Percentiles rank a stretch among this genome's conserved stretches.
These are phyloP conservation scores for Tenthredo amoena DNA, from an alignment of 2,888 invertebrate genomes.

Conservation along the genomic window DNA sequence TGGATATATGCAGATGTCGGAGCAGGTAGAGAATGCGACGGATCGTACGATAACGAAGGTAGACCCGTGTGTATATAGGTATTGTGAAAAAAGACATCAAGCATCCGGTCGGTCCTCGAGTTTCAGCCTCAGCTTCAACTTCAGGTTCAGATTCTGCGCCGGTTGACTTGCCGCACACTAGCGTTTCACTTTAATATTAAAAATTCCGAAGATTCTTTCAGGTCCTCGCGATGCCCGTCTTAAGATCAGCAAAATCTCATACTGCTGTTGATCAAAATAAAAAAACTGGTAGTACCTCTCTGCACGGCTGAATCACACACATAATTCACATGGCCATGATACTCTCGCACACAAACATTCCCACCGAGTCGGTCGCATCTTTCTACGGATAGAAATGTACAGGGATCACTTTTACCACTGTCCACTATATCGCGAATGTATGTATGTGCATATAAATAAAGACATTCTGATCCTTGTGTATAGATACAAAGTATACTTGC, in stretches of 20 bases:
- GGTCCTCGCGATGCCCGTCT: constrained; percentile 33
- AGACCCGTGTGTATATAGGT: not conserved
- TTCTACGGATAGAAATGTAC: not conserved
- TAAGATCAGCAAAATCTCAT: constrained; percentile 33
- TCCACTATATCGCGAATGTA: not conserved
- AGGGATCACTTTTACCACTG: not conserved
- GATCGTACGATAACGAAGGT: not conserved
- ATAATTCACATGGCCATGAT: not conserved
- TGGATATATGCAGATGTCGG: not conserved
- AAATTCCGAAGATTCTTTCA: constrained; percentile 31
- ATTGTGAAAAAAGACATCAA: not conserved
- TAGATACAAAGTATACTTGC: no score
- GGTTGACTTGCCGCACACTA: not conserved
- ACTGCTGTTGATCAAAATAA: constrained; percentile 23
- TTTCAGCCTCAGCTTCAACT: not conserved
- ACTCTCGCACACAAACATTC: not conserved
- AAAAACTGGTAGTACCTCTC: constrained; percentile 30
- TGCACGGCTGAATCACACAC: not conserved
- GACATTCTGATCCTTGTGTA: constrained; percentile 4
- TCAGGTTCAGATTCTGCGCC: not conserved
- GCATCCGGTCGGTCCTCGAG: constrained; percentile 15
- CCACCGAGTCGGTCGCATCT: not conserved
- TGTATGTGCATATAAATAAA: not conserved
- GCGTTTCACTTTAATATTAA: constrained; percentile 21
- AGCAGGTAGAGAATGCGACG: not conserved